These are phyloP conservation scores for Epizoanthus illoricatus DNA, from an alignment of 92 coral and sea anemone species.

Conservation along the genomic window DNA sequence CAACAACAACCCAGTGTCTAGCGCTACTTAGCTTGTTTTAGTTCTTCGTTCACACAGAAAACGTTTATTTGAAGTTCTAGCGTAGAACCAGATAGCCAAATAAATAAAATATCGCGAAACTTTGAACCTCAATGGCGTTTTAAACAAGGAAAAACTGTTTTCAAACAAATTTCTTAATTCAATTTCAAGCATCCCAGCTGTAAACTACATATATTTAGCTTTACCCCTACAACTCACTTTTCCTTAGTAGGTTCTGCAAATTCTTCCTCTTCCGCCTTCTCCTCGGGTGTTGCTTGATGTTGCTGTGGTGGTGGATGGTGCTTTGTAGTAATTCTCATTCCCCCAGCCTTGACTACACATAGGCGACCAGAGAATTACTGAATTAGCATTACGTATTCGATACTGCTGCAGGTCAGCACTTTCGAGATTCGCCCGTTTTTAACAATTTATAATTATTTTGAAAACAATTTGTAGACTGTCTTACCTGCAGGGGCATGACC, in stretches of 20 bases:
- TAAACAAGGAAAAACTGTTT: not conserved
- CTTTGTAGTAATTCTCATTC: constrained; percentile 85
- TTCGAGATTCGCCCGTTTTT: not conserved
- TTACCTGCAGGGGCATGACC: constrained; percentile 99
- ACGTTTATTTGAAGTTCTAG: no score
- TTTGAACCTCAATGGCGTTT: no score
- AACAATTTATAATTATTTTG: not conserved
- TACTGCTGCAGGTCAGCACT: not conserved
- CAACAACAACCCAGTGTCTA: no score
- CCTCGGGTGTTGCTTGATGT: constrained; percentile 79
- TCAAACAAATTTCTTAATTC: not conserved
- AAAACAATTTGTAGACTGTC: not conserved
- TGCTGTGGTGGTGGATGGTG: constrained; percentile 76
- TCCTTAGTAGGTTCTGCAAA: constrained; percentile 82
- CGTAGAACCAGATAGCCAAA: no score
- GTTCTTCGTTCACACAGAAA: no score
- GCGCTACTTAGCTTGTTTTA: no score
- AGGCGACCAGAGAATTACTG: not conserved
- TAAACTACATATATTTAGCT: not conserved
- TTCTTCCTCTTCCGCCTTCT: constrained; percentile 93
- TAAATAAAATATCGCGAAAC: no score
- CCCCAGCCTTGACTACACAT: constrained; percentile 92
- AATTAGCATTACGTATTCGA: not conserved
- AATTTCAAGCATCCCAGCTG: not conserved
- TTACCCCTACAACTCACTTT: constrained; percentile 49